These are phyloP conservation scores for Homalodisca vitripennis DNA, from an alignment of 1,140 invertebrate species.

Conservation along the genomic window DNA sequence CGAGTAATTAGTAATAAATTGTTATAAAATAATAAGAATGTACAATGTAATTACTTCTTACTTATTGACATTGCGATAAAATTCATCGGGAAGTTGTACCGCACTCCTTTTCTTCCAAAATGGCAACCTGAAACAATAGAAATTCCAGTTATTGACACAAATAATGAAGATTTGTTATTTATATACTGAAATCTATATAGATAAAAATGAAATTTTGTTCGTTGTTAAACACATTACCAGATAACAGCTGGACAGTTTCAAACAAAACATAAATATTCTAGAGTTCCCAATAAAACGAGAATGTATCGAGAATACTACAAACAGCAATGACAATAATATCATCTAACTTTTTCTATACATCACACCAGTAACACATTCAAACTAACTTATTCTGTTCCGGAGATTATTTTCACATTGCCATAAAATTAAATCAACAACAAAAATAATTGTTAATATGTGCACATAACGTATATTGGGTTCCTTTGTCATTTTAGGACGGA, in stretches of 20 bases:
- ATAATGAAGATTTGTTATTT: background rate
- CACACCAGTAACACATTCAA: too few relatives aligned
- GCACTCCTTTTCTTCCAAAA: constrained; percentile 6
- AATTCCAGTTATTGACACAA: background rate
- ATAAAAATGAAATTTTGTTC: background rate
- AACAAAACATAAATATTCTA: background rate
- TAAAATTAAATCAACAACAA: too few relatives aligned
- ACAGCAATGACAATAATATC: too few relatives aligned
- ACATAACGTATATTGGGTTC: too few relatives aligned
- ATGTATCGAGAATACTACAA: background rate
- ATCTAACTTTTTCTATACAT: too few relatives aligned
- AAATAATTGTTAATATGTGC: too few relatives aligned
- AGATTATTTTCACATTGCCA: too few relatives aligned
- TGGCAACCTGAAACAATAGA: background rate
- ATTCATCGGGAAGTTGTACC: background rate
- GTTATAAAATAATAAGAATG: background rate
- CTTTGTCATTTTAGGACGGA: too few relatives aligned
- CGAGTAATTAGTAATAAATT: background rate
- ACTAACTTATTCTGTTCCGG: too few relatives aligned
- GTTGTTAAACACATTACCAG: background rate
- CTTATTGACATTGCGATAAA: background rate
- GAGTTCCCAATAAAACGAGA: background rate
- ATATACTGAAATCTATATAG: background rate
- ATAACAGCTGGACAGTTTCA: background rate
- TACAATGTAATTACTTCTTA: background rate